Conservation (phyloP, 2,888 invertebrate genomes). For the Stratiomys singularior region DNA sequence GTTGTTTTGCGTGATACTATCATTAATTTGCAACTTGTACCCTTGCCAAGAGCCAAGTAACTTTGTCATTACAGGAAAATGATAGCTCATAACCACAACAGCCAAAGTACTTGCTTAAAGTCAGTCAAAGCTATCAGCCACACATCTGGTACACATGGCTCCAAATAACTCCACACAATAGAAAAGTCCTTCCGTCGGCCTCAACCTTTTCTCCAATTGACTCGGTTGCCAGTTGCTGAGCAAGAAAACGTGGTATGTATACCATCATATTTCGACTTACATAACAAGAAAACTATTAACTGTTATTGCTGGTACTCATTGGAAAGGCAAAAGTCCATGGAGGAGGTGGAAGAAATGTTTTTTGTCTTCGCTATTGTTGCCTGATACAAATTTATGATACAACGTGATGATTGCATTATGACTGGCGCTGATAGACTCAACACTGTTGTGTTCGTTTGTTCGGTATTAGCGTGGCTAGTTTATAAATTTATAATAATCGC, state of each 20-base stretch:
- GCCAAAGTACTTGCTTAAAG: not conserved
- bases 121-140: too few species aligned
- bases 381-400: constrained; percentile 32
- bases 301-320: not conserved
- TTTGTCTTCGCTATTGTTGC: constrained; percentile 18
- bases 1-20: constrained; percentile 24
- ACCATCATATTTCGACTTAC: too few species aligned
- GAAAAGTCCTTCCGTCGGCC: not conserved
- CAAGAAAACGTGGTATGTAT: too few species aligned
- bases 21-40: constrained; percentile 17
- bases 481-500: constrained; percentile 26
- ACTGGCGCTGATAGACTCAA: not conserved
- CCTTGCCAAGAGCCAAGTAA: constrained; percentile 5
- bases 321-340: not conserved
- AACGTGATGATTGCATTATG: constrained; percentile 38
- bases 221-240: not conserved
- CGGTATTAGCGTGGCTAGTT: constrained; percentile 30
- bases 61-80: constrained; percentile 31
- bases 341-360: not conserved
- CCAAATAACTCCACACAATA: not conserved
- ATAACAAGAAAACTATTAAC: not conserved
- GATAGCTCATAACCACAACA: not conserved
- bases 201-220: not conserved
- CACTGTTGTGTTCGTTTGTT: not conserved
- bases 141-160: not conserved